Percentiles rank a stretch among this genome's conserved stretches.
Conservation (phyloP, 2,113 vertebrate species). For the Crocuta crocuta region DNA sequence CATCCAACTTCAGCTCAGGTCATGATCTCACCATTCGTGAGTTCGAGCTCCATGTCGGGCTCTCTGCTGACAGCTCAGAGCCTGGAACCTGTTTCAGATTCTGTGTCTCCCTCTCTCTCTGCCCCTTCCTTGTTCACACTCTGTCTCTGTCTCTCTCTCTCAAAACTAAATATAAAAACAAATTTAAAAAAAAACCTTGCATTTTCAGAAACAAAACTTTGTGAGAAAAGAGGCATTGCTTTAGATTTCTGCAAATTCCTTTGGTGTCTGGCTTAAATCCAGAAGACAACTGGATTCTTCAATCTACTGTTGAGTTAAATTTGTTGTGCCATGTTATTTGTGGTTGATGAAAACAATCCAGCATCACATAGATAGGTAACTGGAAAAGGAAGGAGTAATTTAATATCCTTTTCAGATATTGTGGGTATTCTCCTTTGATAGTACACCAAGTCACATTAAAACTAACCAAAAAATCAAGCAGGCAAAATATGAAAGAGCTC, state of each 20-base stretch:
- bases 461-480: not conserved
- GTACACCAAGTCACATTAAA: not conserved
- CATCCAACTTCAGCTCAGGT: too few relatives aligned
- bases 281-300: not conserved
- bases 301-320: not conserved
- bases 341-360: not conserved
- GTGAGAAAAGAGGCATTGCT: not conserved
- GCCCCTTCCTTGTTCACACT: too few relatives aligned
- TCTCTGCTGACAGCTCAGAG: too few relatives aligned
- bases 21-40: too few relatives aligned
- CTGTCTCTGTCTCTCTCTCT: too few relatives aligned
- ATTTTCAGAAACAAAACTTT: not conserved
- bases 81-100: too few relatives aligned
- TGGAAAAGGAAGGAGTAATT: not conserved
- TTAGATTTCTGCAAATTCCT: not conserved
- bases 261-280: not conserved
- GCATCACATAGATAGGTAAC: not conserved
- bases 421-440: not conserved
- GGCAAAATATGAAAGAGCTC: not conserved
- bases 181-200: too few relatives aligned
- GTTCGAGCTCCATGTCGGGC: too few relatives aligned
- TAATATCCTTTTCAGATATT: not conserved
- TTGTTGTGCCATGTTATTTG: not conserved
- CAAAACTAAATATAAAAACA: too few relatives aligned
- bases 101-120: too few relatives aligned